Evolutionary conservation across 2,888 invertebrate genomes (phyloP), one percentile per base, ranked within the genome.

Genomic region (Caenorhabditis macrosperma): DNA sequence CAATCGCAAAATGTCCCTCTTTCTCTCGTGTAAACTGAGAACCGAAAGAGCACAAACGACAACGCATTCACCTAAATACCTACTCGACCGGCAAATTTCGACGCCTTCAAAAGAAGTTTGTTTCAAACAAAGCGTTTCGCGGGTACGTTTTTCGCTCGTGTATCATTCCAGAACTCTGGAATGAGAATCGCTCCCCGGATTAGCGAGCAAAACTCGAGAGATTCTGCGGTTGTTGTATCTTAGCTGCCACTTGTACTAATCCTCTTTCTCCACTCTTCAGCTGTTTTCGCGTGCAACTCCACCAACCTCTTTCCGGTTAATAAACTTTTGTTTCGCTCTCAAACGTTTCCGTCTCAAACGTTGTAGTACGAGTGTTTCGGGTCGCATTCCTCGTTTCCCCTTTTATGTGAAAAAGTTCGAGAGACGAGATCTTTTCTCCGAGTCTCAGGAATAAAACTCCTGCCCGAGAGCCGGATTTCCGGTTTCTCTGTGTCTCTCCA

Each of bases 51-150:
- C 35, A 38, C 28, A 61, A 38, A 52, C 38, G 71, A 71, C 55
- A 54, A 41, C 3, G 33, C 33, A n/a, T n/a, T n/a, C n/a, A n/a
- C n/a, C n/a, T n/a, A n/a, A n/a, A n/a, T 7, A 38, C 57, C 57
- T 72, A 72, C 72, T 72, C 72, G 72, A 72, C 63, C 72, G 72
- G 63, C 63, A 63, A 20, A 63, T 50, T 63, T 63, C n/a, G 26
- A 26, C 17, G 20, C 24, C 30, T n/a, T n/a, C n/a, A n/a, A 35
- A 44, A 68, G 60, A 52, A 28, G 44, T 30, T 33, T 48, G 72
- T 57, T 57, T 72, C 57, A 63, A 71, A 71, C 69, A 71, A 71
- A 33, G 44, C 20, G 63, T 48, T 59, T 24, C 69, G 30, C 68
- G 28, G 1, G 17, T 55, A 24, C 5, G 20, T 35, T 22, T n/a